Percentiles rank a stretch among this genome's conserved stretches.
These are phyloP conservation scores for Syngnathus typhle DNA, from an alignment of 2,113 vertebrate genomes.

Conservation along the genomic window DNA sequence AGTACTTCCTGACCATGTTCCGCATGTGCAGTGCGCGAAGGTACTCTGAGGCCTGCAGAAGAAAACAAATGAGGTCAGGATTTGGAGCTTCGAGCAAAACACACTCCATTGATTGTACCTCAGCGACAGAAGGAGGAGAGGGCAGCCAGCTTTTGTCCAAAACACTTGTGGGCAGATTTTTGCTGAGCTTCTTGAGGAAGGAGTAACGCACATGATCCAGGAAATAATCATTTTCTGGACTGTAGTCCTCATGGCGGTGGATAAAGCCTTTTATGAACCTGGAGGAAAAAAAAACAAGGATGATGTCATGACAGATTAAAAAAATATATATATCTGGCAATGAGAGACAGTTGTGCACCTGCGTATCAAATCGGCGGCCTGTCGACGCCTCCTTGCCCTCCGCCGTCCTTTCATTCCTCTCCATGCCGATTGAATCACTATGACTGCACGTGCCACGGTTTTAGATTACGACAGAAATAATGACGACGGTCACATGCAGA, in stretches of 20 bases:
- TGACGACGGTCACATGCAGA: not conserved
- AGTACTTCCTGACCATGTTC: constrained; percentile 92
- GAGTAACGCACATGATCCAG: constrained; percentile 86
- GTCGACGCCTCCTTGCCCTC: constrained; percentile 80
- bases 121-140: constrained; percentile 77
- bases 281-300: not conserved
- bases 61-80: not conserved
- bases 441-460: constrained; percentile 64
- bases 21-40: constrained; percentile 78
- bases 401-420: constrained; percentile 85
- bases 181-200: constrained; percentile 84
- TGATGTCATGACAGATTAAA: not conserved
- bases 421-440: constrained; percentile 93
- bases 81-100: not conserved
- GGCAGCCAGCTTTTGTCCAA: constrained; percentile 88
- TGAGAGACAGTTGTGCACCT: constrained; percentile 63
- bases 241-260: constrained; percentile 82
- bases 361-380: constrained; percentile 84
- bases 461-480: not conserved
- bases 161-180: constrained; percentile 82
- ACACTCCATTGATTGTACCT: constrained; percentile 67
- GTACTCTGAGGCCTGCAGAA: constrained; percentile 80
- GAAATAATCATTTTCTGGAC: constrained; percentile 88
- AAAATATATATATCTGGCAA: not conserved
- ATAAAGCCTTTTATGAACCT: constrained; percentile 95